Percentiles rank a stretch among this genome's conserved stretches.
Evolutionary conservation across 2,797 vertebrate species (phyloP).

Genomic region (Rhinatrema bivittatum): DNA sequence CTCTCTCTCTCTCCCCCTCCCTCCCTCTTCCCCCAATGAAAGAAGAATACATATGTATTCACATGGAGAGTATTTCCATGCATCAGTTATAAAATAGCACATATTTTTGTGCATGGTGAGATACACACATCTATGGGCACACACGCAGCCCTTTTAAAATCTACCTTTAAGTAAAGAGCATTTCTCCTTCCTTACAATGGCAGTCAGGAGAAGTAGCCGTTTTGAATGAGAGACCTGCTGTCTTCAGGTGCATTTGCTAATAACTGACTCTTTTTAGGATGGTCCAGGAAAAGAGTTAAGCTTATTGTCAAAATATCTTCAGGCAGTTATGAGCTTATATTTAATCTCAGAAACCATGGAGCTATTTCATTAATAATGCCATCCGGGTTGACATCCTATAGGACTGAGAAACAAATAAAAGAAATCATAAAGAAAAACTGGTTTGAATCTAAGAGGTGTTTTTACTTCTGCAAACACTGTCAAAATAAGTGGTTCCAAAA

Average conservation of each 20-base stretch:
- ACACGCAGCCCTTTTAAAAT: too few relatives aligned
- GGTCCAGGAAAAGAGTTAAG: background rate
- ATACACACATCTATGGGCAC: too few relatives aligned
- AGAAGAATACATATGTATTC: too few relatives aligned
- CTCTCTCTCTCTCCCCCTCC: too few relatives aligned
- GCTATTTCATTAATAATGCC: background rate
- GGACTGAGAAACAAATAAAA: background rate
- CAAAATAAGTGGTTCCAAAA: background rate
- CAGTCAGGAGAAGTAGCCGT: background rate
- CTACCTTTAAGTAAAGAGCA: too few relatives aligned
- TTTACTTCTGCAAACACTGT: background rate
- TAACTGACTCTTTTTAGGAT: background rate
- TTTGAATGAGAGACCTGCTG: background rate
- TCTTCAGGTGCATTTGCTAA: background rate
- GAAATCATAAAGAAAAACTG: background rate
- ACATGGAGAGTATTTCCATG: too few relatives aligned
- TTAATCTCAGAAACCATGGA: conserved; percentile 5
- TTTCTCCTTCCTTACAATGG: background rate
- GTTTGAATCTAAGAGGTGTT: background rate
- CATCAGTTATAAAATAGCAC: too few relatives aligned
- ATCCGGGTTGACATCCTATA: background rate
- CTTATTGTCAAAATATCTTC: background rate
- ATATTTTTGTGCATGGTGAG: too few relatives aligned
- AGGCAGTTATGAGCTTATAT: background rate
- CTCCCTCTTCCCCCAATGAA: too few relatives aligned